A percentile compares a stretch with the other conserved stretches of the same genome.
Evolutionary conservation across 2,888 invertebrate genomes (phyloP).

Genomic region (Trileptium ribeirensis): DNA sequence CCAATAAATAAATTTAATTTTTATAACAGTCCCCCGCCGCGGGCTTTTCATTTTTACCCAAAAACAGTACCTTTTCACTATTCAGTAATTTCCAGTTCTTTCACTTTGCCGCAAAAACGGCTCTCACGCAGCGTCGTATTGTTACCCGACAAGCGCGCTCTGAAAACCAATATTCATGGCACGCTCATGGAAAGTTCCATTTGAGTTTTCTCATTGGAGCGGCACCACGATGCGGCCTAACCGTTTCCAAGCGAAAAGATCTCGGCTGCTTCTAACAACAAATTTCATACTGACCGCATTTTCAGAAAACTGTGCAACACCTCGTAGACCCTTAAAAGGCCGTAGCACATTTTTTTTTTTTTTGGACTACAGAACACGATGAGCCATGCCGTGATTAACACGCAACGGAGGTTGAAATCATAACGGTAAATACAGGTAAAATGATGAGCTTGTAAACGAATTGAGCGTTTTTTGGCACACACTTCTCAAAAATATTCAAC

Average conservation of each 20-base stretch:
- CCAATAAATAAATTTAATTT: too few species aligned
- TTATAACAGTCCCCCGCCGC: too few species aligned
- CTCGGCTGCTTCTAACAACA: constrained; percentile 24
- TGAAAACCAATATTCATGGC: background rate
- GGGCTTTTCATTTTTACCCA: too few species aligned
- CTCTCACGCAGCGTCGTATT: background rate
- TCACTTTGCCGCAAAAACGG: constrained; percentile 5
- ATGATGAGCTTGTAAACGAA: constrained; percentile 13
- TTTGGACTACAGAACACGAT: background rate
- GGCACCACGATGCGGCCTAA: background rate
- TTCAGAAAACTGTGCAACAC: background rate
- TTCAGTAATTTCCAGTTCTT: constrained; percentile 4
- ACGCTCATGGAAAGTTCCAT: background rate
- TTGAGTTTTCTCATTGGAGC: background rate
- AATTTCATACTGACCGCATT: background rate
- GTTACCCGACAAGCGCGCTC: background rate
- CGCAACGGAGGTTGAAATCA: background rate
- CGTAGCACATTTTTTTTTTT: background rate
- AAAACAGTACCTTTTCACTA: background rate
- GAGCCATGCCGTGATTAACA: background rate
- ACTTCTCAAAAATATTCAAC: constrained; percentile 25
- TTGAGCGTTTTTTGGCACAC: background rate
- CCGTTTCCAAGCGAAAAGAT: background rate
- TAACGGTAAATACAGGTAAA: background rate
- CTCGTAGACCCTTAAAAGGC: constrained; percentile 9